Base-by-base conservation (phyloP, 2,888 invertebrate genomes). In the Tineola bisselliella region DNA sequence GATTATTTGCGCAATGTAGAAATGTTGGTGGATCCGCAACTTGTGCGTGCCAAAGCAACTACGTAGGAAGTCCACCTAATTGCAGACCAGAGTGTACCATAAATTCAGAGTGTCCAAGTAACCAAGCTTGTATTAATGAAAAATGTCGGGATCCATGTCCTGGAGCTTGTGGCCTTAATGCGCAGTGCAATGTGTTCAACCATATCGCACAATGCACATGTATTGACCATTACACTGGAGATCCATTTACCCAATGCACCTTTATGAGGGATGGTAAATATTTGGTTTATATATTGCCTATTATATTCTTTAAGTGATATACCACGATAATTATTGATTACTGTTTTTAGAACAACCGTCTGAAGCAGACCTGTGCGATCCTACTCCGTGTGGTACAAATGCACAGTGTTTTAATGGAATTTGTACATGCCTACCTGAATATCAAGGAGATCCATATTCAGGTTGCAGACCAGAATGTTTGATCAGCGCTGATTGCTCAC, bases 401-500 rank as follows among this genome's bases (percentile, higher is more conserved):
- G 88, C 95, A 13, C 79, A 89, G 69, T 94, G 94, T 70, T 75
- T 80, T 65, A 84, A 91, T 66, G 93, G 93, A 44, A 70, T 89
- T 59, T 94, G 94, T 68, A 89, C 89, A 15, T 95, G 95, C 72
- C 71, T 93, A 58, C 84, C 89, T 0, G 92, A 93, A 72, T 94
- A 92, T 70, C 89, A 90, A 68, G 95, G 94, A 19, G 92, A 94
- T 80, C 94, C 94, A 2, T 93, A 92, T 69, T 80, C 88, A 65
- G 92, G 91, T 25, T 95, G 94, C 72, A 88, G 93, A 66, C 94
- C 94, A n/a, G 94, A 94, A 79, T 94, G 94, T 75, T 88, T 94
- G 31, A 77, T 92, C 33, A 94, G 91, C 68, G 84, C 86, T 12
- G 94, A 94, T 68, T 95, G 94, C 72, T 77, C 91, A 8, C 87